Evolutionary conservation across 2,888 invertebrate genomes (phyloP).

Genomic region (Oxystoma pomonae): DNA sequence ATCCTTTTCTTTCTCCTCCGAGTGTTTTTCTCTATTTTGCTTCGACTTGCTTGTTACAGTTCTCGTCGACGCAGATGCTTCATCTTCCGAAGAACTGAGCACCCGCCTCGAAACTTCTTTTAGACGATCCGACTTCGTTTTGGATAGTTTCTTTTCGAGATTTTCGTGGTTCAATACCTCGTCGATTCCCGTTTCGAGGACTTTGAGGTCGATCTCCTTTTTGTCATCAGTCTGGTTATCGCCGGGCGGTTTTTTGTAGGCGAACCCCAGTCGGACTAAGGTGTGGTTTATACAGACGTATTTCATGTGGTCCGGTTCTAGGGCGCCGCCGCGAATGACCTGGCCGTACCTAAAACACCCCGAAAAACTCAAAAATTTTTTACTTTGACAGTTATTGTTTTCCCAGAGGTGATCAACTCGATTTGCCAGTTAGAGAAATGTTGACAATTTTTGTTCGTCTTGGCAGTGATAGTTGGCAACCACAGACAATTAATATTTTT

Average conservation of each 20-base stretch:
- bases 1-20: no score
- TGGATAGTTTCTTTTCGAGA: neutral
- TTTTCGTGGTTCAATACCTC: neutral
- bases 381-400: no score
- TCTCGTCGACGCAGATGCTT: neutral
- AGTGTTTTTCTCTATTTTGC: neutral
- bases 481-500: no score
- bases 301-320: slow-evolving; percentile 60
- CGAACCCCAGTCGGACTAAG: slow-evolving; percentile 60
- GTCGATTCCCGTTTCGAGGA: neutral
- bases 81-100: neutral
- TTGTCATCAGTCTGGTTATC: neutral
- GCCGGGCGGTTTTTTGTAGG: slow-evolving; percentile 28
- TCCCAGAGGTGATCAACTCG: no score
- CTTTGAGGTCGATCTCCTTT: neutral
- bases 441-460: no score
- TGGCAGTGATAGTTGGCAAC: no score
- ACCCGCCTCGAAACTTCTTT: no score
- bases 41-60: neutral
- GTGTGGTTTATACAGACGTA: slow-evolving; percentile 64
- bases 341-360: slow-evolving; percentile 51
- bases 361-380: no score
- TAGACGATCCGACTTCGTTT: neutral
- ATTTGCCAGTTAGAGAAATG: no score
- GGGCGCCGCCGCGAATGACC: slow-evolving; percentile 57